Evolutionary conservation across 2,888 invertebrate genomes (phyloP), one percentile per base, ranked within the genome.

Genomic region (Trissolcus brochymenae): DNA sequence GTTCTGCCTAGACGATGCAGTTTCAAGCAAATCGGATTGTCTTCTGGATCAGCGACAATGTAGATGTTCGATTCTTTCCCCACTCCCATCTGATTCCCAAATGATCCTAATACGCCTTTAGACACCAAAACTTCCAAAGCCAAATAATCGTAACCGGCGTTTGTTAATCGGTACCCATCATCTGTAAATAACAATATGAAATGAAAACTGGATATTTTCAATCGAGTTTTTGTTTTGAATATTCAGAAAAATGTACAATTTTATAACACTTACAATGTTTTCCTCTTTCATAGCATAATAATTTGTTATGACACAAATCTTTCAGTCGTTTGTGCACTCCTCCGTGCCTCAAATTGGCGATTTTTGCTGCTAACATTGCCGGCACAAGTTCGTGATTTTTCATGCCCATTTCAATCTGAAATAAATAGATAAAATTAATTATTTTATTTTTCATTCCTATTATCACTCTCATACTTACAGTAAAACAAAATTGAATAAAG

Each of bases 21-120:
- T 88, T 99, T 99, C 67, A 99, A 91, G 84, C 98, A 98, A 29
- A 96, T 90, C 29, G 95, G 93, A 75, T 93, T 92, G 0, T 93
- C 94, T 53, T 96, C 94, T 79, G 94, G 93, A 90, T 96, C 93
- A 2, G 93, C 94, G 0, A 97, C 97, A 51, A 95, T 93, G 86
- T 97, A 99, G 81, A 99, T 96, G 87, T 98, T 98, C 0, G 99
- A 99, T 89, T 99, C 99, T 89, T 99, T 99, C 51, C 99, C 99
- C 41, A 98, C 96, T 43, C 99, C 99, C 83, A 99, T 99, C 91
- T 99, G 98, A 89, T 97, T 98, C 13, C 99, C 99, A 87, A 99
- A 97, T 0, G 95, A 96, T 46, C 92, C 90, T 16, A 98, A 92
- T 1, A 94, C 92, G 75, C 94, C 93, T 40, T 96, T 92, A 70